Conservation (phyloP, 2,113 vertebrate genomes). For the Enhydra lutris region DNA sequence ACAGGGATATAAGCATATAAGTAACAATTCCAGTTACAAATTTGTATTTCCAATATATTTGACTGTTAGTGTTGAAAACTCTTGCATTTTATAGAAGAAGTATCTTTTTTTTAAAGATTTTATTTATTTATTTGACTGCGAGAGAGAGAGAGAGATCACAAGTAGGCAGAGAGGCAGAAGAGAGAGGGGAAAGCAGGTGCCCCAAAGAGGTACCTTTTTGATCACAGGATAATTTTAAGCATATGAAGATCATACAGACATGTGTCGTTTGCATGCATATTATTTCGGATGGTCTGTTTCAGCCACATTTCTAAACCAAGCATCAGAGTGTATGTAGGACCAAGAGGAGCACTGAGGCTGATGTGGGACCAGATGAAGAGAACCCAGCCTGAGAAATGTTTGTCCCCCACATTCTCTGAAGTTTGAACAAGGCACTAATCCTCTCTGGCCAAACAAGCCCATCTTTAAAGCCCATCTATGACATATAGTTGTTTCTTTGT, state of each 20-base stretch:
- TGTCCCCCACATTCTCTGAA: background rate
- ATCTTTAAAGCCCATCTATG: background rate
- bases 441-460: background rate
- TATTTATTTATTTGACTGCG: too few relatives aligned
- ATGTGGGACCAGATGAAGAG: background rate
- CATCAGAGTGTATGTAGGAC: background rate
- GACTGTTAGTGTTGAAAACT: background rate
- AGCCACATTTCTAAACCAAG: background rate
- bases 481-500: background rate
- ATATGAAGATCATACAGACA: background rate
- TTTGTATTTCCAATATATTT: conserved; percentile 28
- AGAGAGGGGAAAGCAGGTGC: too few relatives aligned
- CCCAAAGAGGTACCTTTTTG: background rate
- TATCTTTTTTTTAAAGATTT: background rate
- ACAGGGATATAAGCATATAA: background rate
- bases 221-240: background rate
- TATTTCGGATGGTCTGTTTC: background rate
- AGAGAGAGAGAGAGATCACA: too few relatives aligned
- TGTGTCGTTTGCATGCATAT: background rate
- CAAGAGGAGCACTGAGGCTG: background rate
- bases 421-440: background rate
- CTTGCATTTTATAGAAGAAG: background rate
- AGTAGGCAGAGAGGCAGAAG: too few relatives aligned
- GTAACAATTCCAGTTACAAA: background rate
- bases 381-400: background rate